phyloP scores from a whole-genome alignment of 92 coral and sea anemone species.

The Porites rus region DNA sequence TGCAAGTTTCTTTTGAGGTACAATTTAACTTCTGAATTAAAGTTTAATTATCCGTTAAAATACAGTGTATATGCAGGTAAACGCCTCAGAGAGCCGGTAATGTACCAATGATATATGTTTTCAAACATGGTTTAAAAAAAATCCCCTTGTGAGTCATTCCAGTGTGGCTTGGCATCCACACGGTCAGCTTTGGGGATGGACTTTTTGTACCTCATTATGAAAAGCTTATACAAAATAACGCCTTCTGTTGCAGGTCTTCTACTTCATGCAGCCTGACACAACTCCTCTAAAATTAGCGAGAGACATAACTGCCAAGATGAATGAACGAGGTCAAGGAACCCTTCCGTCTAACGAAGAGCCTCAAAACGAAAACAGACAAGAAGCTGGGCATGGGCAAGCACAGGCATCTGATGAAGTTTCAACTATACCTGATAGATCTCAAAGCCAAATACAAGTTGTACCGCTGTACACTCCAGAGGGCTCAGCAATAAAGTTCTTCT shows the following conservation, averaged over 20 bases:
- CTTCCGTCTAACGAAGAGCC: not conserved
- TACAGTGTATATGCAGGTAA: too few species aligned
- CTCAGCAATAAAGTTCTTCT: conserved; percentile 76
- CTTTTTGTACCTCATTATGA: too few species aligned
- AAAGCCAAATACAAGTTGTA: conserved; percentile 54
- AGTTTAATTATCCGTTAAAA: not conserved
- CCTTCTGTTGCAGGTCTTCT: conserved; percentile 63
- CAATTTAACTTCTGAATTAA: not conserved
- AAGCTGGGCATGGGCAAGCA: not conserved
- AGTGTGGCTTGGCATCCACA: too few species aligned
- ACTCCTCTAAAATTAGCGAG: conserved; percentile 61
- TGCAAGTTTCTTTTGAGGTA: conserved; percentile 88
- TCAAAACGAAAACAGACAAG: not conserved
- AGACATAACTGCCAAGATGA: conserved; percentile 50
- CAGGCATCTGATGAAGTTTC: conserved; percentile 1
- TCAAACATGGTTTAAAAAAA: too few species aligned
- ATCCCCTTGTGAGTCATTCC: too few species aligned
- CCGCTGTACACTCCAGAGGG: conserved; percentile 78
- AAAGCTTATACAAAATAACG: too few species aligned
- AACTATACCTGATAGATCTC: not conserved
- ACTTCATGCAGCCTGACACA: conserved; percentile 93
- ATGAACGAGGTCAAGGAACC: not conserved
- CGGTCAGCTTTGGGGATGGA: too few species aligned
- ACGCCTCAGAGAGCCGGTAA: too few species aligned
- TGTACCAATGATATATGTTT: too few species aligned